Conservation (phyloP, 1,140 invertebrate genomes). For the Scylla paramamosain region DNA sequence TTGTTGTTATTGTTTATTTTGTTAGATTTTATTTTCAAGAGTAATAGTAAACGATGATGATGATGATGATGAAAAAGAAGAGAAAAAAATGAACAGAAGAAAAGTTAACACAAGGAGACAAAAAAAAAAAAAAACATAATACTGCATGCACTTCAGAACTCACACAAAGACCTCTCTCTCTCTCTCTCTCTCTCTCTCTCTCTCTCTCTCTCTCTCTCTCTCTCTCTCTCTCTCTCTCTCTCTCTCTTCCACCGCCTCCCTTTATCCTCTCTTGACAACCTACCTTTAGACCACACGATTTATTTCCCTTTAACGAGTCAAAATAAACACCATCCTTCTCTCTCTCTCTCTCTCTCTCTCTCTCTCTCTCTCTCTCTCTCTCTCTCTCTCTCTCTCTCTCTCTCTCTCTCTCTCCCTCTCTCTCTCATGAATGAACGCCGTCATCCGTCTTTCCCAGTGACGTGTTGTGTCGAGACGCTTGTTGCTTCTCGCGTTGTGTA, state of each 20-base stretch:
- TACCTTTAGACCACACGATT: neutral
- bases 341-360: slow-evolving; percentile 15
- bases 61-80: neutral
- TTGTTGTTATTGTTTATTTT: neutral
- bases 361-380: slow-evolving; percentile 47
- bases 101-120: no score
- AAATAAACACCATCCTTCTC: neutral
- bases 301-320: slow-evolving; percentile 22
- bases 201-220: slow-evolving; percentile 27
- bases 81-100: neutral
- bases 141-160: neutral
- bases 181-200: neutral
- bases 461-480: no score
- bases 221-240: slow-evolving; percentile 42
- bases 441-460: neutral
- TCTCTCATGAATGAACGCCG: neutral
- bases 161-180: neutral
- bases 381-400: slow-evolving; percentile 48
- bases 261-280: slow-evolving; percentile 14
- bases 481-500: neutral
- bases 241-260: slow-evolving; percentile 40
- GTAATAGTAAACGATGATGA: neutral
- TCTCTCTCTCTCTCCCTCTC: slow-evolving; percentile 42
- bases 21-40: no score
- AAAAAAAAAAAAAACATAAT: no score